Base-by-base conservation (phyloP, 37 sponge, comb jelly and placozoan genomes). In the Diacarnus erythraeanus region DNA sequence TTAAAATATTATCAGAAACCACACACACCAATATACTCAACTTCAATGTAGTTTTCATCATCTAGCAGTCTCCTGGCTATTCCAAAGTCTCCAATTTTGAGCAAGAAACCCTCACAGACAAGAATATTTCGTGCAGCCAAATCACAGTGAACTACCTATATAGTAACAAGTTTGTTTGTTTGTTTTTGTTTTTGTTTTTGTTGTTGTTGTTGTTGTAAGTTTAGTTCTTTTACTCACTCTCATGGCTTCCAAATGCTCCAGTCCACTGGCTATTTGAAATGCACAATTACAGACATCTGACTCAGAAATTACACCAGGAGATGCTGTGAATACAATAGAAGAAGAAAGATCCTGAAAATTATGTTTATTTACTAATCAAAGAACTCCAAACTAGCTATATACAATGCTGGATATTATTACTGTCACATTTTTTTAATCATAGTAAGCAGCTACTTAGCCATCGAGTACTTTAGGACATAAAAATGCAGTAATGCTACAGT, bases 31-130 rank as follows among this genome's bases (percentile, higher is more conserved):
- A 47, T 47, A n/a, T n/a, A n/a, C n/a, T n/a, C n/a, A 12, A 47
- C 12, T 47, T 47, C 51, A 47, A 15, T 6, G 12, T 47, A 47
- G 51, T 47, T 47, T 10, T 81, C 70, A 22, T 74, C 69, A 1
- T 77, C 78, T 39, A 51, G 41, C 0, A 65, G 42, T 18, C 60
- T 71, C 15, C 81, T 35, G n/a, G 88, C 60, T 73, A 88, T 29
- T 31, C 88, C 88, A 77, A 88, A 88, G 57, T 88, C 88, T 47
- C 66, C 57, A 38, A 88, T 75, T 63, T 88, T 88, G 34, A 88
- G 72, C n/a, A 77, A 35, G 42, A 81, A 82, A 5, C 69, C 77
- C 21, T 82, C 71, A 27, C 78, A 64, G 44, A 88, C 69, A 38
- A 88, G 88, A 29, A 88, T 64, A 72, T 88, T 88, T 9, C 88